These are phyloP conservation scores for Lasioglossum calceatum DNA, from an alignment of 2,888 invertebrate species.

Conservation along the genomic window DNA sequence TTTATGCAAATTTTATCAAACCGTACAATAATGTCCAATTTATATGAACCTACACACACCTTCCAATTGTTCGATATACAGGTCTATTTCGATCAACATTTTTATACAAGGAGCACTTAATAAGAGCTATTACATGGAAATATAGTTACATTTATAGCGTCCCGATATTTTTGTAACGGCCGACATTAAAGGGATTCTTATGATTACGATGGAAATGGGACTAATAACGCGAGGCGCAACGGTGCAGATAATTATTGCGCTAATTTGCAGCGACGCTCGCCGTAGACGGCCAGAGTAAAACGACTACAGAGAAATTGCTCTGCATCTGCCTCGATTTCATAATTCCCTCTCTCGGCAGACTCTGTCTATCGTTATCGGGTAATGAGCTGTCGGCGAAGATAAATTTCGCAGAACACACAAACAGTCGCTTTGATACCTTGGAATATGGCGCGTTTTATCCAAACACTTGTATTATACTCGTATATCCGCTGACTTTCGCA, in stretches of 20 bases:
- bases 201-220: background rate
- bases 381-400: slow-evolving; percentile 73
- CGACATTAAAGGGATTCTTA: background rate
- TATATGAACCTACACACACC: no score
- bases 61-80: background rate
- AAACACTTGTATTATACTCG: background rate
- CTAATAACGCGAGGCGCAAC: background rate
- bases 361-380: slow-evolving; percentile 64
- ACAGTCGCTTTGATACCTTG: slow-evolving; percentile 60
- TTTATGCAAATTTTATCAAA: background rate
- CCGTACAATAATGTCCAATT: no score
- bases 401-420: slow-evolving; percentile 63
- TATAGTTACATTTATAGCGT: background rate
- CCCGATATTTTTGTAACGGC: background rate
- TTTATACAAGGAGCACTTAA: background rate
- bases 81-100: background rate
- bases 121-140: background rate
- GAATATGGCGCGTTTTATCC: slow-evolving; percentile 45
- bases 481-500: background rate
- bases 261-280: background rate
- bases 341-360: slow-evolving; percentile 37
- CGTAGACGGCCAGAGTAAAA: background rate
- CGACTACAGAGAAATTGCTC: slow-evolving; percentile 1
- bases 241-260: background rate
- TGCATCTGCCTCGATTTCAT: slow-evolving; percentile 47